phyloP scores from a whole-genome alignment of 2,113 vertebrate genomes.

The Cacatua alba region DNA sequence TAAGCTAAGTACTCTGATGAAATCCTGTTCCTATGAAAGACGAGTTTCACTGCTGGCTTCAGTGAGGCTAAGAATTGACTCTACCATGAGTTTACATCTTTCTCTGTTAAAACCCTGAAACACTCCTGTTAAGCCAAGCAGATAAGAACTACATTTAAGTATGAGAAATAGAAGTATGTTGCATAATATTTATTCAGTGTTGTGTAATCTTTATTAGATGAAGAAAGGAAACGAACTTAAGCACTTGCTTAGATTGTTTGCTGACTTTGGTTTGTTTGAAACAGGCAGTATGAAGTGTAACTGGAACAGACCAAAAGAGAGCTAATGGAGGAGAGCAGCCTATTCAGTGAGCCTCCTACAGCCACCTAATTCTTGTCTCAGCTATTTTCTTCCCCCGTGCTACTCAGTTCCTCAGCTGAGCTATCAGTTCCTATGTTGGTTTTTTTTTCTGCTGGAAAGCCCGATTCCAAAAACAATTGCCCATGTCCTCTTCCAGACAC shows the following conservation, averaged over 20 bases:
- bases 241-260: neutral
- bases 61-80: neutral
- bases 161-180: neutral
- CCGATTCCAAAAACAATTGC: neutral
- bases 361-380: fast-evolving
- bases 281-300: neutral
- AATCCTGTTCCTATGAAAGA: neutral
- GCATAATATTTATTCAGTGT: neutral
- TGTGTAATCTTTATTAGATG: neutral
- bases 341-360: fast-evolving
- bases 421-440: neutral
- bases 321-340: neutral
- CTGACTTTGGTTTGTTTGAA: neutral
- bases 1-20: neutral
- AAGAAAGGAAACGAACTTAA: neutral
- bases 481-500: neutral
- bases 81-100: neutral
- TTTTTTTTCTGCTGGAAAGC: neutral
- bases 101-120: neutral
- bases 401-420: neutral
- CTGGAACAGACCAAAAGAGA: neutral
- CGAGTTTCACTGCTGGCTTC: neutral
- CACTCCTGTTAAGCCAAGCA: neutral
- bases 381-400: neutral
- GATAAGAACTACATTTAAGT: neutral